These are phyloP conservation scores for Drosophila mojavensis DNA, from an alignment of 1,140 invertebrate species.

Conservation along the genomic window DNA sequence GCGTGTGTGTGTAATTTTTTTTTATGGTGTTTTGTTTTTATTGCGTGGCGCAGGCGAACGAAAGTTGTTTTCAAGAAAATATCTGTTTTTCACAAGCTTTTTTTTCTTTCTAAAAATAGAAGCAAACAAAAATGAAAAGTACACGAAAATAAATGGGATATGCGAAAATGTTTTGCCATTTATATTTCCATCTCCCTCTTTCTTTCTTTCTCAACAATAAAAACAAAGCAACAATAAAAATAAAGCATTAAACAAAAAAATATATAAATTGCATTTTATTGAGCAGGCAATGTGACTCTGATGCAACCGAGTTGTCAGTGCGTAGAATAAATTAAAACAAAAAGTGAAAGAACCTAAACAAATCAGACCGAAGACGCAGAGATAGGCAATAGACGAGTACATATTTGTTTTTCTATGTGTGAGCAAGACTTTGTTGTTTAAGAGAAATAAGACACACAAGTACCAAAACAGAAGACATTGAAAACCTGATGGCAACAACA, in stretches of 20 bases:
- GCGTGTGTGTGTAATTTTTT: constrained; percentile 32
- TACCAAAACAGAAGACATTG: constrained; percentile 22
- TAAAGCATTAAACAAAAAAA: not conserved
- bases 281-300: constrained; percentile 72
- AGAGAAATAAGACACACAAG: constrained; percentile 16
- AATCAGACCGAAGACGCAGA: constrained; percentile 21
- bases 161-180: constrained; percentile 12
- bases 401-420: not conserved
- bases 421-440: not conserved
- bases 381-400: not conserved
- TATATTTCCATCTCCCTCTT: not conserved
- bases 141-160: constrained; percentile 43
- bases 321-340: constrained; percentile 12
- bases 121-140: constrained; percentile 36
- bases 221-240: constrained; percentile 22
- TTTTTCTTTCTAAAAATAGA: constrained; percentile 42
- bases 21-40: constrained; percentile 40
- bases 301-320: constrained; percentile 45
- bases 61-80: constrained; percentile 25
- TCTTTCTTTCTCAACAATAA: not conserved
- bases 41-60: constrained; percentile 40
- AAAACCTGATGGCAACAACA: constrained; percentile 81
- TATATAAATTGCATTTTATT: constrained; percentile 4
- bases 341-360: constrained; percentile 22
- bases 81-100: constrained; percentile 29